phyloP scores from a whole-genome alignment of 2,113 vertebrate species.

The Pycnonotus jocosus region DNA sequence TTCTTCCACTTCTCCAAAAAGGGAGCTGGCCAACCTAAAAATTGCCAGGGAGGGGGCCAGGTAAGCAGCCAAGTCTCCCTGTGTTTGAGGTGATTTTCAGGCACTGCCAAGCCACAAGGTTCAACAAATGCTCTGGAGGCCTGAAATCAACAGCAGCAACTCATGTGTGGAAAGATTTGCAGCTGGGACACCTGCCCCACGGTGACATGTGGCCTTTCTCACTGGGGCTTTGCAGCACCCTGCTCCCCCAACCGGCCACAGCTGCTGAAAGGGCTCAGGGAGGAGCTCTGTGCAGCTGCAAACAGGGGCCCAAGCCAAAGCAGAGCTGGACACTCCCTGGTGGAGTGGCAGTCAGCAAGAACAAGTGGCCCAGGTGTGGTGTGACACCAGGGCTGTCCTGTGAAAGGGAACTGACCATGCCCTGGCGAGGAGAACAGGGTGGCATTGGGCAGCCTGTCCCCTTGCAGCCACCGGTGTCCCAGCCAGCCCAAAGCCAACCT shows the following conservation, averaged over 20 bases:
- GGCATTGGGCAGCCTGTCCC: neutral
- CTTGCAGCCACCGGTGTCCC: neutral
- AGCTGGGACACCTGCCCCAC: neutral
- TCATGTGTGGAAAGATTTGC: accelerated
- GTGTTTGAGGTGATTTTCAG: neutral
- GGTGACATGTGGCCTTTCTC: neutral
- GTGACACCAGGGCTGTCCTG: neutral
- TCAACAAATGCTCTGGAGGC: neutral
- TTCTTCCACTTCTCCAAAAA: neutral
- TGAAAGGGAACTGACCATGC: neutral
- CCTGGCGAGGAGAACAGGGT: accelerated
- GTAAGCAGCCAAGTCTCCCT: neutral
- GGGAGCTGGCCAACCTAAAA: neutral
- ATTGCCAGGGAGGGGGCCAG: neutral
- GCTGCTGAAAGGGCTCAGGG: neutral
- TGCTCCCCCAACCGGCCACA: neutral
- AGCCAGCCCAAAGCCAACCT: neutral
- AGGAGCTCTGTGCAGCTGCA: neutral
- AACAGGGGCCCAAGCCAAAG: neutral
- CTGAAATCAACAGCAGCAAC: neutral
- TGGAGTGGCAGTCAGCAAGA: neutral
- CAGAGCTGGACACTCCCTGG: neutral
- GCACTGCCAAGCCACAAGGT: neutral
- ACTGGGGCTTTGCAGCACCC: accelerated
- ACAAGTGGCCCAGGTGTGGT: neutral